Evolutionary conservation across 1,140 invertebrate species (phyloP), one percentile per base, ranked within the genome.

Genomic region (Drosophila kohkoa): DNA sequence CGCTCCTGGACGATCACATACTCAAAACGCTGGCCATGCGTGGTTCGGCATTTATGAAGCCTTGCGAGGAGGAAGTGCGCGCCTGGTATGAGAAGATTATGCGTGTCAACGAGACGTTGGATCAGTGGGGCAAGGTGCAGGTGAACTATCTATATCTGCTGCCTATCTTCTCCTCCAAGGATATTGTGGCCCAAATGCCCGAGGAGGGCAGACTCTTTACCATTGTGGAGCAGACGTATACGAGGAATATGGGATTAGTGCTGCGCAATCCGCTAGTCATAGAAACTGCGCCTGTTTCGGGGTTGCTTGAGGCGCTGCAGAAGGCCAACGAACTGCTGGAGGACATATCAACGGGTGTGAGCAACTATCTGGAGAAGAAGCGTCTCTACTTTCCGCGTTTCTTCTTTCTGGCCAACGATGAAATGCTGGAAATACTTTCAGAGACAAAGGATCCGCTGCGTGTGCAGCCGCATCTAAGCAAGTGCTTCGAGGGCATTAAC

Each of bases 321-420:
- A 94, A 95, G 51, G 96, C 96, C 20, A 95, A 95, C 59, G 94
- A 95, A 71, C 92, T 97, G 35, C 93, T 99, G 51, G 98, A 97
- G 70, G 95, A 95, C 92, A 96, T 98, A 20, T 96, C 98, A 71
- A 96, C 96, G 63, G 98, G 98, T 13, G 96, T 99, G 10, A 96
- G 97, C 83, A 95, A 96, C 77, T 99, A 99, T 93, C 93, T 99
- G 51, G 98, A 99, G 92, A 97, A 97, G 90, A 99, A 99, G 92
- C 94, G 98, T 64, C 93, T 98, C 1, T 98, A 95, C 90, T 99
- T 99, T 91, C 96, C 98, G 1, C 94, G 98, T 90, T 98, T 99
- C 91, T 99, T 98, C 93, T 99, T 99, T 88, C 93, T 99, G 41
- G 99, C 98, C 5, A 99, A 99, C 90, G 97, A 99, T 83, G 98